Conservation (phyloP, 2,113 vertebrate genomes). For the Dasyurus viverrinus region DNA sequence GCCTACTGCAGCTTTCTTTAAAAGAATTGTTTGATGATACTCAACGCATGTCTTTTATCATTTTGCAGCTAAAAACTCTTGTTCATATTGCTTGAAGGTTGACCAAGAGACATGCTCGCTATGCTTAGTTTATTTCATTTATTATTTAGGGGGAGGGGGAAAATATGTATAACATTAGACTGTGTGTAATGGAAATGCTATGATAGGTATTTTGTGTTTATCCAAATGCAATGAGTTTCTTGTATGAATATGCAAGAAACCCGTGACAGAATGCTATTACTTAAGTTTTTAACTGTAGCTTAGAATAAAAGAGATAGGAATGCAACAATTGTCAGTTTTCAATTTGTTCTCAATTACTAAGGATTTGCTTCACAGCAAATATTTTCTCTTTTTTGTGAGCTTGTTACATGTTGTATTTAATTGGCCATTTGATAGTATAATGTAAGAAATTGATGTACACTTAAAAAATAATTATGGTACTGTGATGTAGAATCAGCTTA, state of each 20-base stretch:
- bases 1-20: conserved; percentile 73
- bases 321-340: conserved; percentile 84
- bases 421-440: conserved; percentile 72
- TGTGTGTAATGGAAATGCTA: conserved; percentile 86
- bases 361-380: conserved; percentile 73
- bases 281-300: conserved; percentile 85
- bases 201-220: conserved; percentile 87
- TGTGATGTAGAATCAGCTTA: conserved; percentile 71
- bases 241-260: conserved; percentile 88
- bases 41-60: conserved; percentile 84
- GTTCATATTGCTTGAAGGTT: conserved; percentile 84
- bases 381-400: conserved; percentile 70
- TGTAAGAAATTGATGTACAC: conserved; percentile 68
- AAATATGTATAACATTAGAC: conserved; percentile 80
- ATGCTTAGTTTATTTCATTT: conserved; percentile 81
- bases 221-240: conserved; percentile 84
- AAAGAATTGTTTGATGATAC: conserved; percentile 79
- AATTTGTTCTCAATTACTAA: conserved; percentile 77
- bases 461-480: conserved; percentile 55
- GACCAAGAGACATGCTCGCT: conserved; percentile 83
- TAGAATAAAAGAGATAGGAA: conserved; percentile 82
- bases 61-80: conserved; percentile 82
- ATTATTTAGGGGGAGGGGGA: conserved; percentile 67
- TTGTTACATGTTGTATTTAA: conserved; percentile 71
- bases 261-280: conserved; percentile 84